Conservation (phyloP, 2,113 vertebrate species). For the Romanogobio albipinnatus region DNA sequence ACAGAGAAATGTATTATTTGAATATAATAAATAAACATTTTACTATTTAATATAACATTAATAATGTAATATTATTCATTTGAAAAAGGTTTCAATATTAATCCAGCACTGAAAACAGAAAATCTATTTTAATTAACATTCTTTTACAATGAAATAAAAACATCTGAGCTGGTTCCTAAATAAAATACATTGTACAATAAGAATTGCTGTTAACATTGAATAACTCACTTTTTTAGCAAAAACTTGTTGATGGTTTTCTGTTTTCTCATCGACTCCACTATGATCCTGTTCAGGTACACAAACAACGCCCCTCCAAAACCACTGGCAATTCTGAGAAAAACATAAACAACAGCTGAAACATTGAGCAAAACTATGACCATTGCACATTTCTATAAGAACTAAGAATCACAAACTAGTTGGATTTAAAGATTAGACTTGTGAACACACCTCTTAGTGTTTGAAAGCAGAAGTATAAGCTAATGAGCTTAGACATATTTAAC, state of each 20-base stretch:
- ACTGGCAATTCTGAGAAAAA: constrained; percentile 85
- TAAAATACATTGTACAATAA: not conserved
- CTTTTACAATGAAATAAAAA: not conserved
- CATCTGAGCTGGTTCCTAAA: not conserved
- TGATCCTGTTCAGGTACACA: constrained; percentile 95
- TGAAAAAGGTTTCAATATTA: not conserved
- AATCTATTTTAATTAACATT: not conserved
- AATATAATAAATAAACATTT: not conserved
- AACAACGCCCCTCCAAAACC: constrained; percentile 95
- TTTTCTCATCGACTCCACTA: constrained; percentile 97
- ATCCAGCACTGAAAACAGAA: no score
- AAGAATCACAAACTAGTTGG: not conserved
- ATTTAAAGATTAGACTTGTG: not conserved
- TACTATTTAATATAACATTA: not conserved
- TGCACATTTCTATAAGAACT: not conserved
- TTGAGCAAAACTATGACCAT: not conserved
- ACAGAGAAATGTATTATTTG: not conserved
- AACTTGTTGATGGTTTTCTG: constrained; percentile 98
- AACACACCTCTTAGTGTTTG: not conserved
- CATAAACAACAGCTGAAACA: constrained; percentile 27
- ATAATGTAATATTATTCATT: not conserved
- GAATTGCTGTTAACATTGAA: not conserved
- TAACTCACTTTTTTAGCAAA: constrained; percentile 94
- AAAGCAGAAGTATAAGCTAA: not conserved
- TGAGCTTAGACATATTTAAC: not conserved